Conservation (phyloP, 1,140 invertebrate species). For the Wasmannia auropunctata region DNA sequence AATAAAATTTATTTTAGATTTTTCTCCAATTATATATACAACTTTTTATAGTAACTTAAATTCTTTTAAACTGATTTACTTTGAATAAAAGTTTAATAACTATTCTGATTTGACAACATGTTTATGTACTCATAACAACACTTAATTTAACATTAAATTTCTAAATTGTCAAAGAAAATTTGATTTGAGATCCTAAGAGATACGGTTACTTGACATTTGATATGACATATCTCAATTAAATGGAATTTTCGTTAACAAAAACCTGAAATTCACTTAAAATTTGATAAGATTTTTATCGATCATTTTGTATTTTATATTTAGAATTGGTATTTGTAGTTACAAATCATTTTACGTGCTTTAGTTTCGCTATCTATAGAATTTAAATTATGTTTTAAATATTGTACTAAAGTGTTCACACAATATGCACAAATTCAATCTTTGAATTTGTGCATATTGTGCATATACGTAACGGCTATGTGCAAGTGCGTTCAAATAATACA, state of each 20-base stretch:
- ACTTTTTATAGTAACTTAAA: neutral
- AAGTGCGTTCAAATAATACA: neutral
- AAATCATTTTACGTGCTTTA: neutral
- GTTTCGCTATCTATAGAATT: neutral
- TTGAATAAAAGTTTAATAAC: neutral
- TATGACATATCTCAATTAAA: too few species aligned
- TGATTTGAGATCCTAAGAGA: too few species aligned
- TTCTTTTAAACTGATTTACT: neutral
- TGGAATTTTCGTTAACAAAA: too few species aligned
- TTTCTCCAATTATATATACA: neutral
- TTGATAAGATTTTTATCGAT: neutral
- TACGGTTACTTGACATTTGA: too few species aligned
- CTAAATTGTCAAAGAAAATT: too few species aligned
- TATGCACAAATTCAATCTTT: too few species aligned
- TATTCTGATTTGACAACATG: neutral
- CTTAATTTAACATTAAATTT: too few species aligned
- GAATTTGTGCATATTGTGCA: neutral
- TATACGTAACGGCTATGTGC: neutral
- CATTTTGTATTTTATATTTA: too few species aligned
- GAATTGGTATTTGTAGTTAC: neutral
- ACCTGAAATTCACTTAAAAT: too few species aligned
- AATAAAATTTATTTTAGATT: neutral
- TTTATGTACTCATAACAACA: too few species aligned
- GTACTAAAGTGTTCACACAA: neutral
- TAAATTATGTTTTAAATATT: neutral